Percentiles rank a stretch among this genome's conserved stretches.
phyloP scores from a whole-genome alignment of 92 coral and sea anemone species.

The Epizoanthus ramosus region DNA sequence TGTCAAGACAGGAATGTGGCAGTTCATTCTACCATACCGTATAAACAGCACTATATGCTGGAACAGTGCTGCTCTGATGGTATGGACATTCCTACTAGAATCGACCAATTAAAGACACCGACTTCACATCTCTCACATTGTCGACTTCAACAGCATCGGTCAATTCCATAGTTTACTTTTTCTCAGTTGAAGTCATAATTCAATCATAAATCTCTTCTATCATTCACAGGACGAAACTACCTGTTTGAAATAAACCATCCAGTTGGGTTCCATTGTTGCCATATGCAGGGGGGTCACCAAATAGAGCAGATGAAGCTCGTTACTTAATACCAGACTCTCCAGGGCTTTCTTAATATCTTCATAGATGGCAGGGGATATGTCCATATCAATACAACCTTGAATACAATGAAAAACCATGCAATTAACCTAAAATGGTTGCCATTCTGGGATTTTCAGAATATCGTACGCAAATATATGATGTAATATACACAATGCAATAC shows the following conservation, averaged over 20 bases:
- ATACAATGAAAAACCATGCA: not conserved
- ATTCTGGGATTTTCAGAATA: not conserved
- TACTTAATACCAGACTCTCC: constrained; percentile 75
- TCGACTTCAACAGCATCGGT: not conserved
- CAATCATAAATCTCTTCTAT: no score
- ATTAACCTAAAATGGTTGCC: not conserved
- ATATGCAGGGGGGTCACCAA: constrained; percentile 86
- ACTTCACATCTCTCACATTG: no score
- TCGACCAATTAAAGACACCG: not conserved
- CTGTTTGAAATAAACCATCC: constrained; percentile 87
- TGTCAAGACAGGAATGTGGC: constrained; percentile 40
- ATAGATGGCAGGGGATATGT: constrained; percentile 75
- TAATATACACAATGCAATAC: no score
- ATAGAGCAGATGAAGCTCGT: constrained; percentile 88
- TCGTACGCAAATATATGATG: no score
- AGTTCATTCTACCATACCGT: constrained; percentile 57
- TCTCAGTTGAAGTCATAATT: no score
- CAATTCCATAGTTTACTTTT: no score
- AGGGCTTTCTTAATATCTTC: constrained; percentile 71
- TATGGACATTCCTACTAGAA: constrained; percentile 4
- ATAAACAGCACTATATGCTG: constrained; percentile 55
- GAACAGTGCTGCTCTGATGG: constrained; percentile 58
- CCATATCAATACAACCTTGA: constrained; percentile 85
- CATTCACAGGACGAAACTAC: constrained; percentile 38
- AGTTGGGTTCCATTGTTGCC: constrained; percentile 68